These are phyloP conservation scores for Cheilosia vernalis DNA, from an alignment of 2,888 invertebrate genomes.

Conservation along the genomic window DNA sequence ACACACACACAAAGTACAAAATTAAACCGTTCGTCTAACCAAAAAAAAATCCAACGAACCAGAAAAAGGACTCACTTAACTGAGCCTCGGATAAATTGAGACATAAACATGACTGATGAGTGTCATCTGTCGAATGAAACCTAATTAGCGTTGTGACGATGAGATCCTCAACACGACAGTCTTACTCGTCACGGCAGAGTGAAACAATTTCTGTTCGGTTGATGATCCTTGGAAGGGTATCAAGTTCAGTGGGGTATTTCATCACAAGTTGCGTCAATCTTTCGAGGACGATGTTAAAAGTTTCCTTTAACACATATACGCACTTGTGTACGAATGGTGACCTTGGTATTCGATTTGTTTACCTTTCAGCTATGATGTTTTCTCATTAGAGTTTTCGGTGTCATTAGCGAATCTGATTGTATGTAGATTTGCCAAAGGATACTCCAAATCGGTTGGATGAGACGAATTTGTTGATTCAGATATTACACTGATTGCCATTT, in stretches of 20 bases:
- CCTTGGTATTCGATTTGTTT: constrained; percentile 26
- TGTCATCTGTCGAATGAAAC: constrained; percentile 63
- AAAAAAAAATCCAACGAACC: background rate
- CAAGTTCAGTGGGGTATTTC: constrained; percentile 36
- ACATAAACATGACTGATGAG: constrained; percentile 70
- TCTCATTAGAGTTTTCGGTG: background rate
- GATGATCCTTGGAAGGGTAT: constrained; percentile 20
- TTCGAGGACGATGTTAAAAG: constrained; percentile 1
- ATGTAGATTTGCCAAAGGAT: background rate
- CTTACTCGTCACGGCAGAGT: constrained; percentile 19
- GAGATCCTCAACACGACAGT: constrained; percentile 19
- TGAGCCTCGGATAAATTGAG: constrained; percentile 47
- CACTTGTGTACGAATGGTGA: background rate
- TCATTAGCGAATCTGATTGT: constrained; percentile 7
- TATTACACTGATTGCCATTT: background rate
- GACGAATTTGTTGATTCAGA: background rate
- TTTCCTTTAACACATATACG: background rate
- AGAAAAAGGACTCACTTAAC: constrained; percentile 42
- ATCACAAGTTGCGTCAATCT: constrained; percentile 33
- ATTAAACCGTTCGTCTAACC: constrained; percentile 19
- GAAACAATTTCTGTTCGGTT: constrained; percentile 10
- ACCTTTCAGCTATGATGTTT: background rate
- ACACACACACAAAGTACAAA: constrained; percentile 9
- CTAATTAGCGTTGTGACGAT: constrained; percentile 41
- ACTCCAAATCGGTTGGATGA: background rate